Percentiles rank a stretch among this genome's conserved stretches.
Evolutionary conservation across 2,797 vertebrate genomes (phyloP).

Genomic region (Parotocinclus haroldoi): DNA sequence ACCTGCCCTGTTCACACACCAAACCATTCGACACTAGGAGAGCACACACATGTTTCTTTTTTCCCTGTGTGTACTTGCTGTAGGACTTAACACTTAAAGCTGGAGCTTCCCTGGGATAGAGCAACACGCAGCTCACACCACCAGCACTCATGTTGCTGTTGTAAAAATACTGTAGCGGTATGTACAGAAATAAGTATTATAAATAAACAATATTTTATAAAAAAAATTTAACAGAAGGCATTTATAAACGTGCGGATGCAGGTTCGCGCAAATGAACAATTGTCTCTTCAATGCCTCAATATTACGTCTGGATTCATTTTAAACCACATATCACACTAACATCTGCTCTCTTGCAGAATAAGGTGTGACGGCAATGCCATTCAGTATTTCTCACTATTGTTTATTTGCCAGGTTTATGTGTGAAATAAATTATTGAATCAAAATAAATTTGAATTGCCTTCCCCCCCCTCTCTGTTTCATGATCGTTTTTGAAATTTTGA

Average conservation of each 20-base stretch:
- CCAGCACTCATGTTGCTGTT: slow-evolving; percentile 74
- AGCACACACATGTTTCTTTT: slow-evolving; percentile 47
- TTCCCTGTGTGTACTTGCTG: slow-evolving; percentile 57
- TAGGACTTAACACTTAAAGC: slow-evolving; percentile 61
- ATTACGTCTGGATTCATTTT: slow-evolving; percentile 57
- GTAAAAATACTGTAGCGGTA: slow-evolving; percentile 72
- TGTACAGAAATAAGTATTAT: slow-evolving; percentile 79
- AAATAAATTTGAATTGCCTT: slow-evolving; percentile 17
- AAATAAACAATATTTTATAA: slow-evolving; percentile 70
- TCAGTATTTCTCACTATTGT: slow-evolving; percentile 49
- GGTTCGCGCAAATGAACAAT: slow-evolving; percentile 63
- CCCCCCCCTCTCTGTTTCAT: too few relatives aligned
- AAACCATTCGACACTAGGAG: slow-evolving; percentile 50
- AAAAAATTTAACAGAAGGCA: slow-evolving; percentile 62
- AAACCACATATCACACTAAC: slow-evolving; percentile 59
- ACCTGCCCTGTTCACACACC: slow-evolving; percentile 31
- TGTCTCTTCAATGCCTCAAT: slow-evolving; percentile 58
- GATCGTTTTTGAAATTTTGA: too few relatives aligned
- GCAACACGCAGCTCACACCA: slow-evolving; percentile 63
- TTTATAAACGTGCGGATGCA: slow-evolving; percentile 69
- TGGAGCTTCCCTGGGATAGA: slow-evolving; percentile 57
- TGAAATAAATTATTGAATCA: slow-evolving; percentile 54
- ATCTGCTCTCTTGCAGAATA: slow-evolving; percentile 61
- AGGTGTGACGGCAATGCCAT: slow-evolving; percentile 44
- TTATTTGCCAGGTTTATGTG: slow-evolving; percentile 45